Base-by-base conservation (phyloP, 2,888 invertebrate genomes). In the Mellilla xanthometata region DNA sequence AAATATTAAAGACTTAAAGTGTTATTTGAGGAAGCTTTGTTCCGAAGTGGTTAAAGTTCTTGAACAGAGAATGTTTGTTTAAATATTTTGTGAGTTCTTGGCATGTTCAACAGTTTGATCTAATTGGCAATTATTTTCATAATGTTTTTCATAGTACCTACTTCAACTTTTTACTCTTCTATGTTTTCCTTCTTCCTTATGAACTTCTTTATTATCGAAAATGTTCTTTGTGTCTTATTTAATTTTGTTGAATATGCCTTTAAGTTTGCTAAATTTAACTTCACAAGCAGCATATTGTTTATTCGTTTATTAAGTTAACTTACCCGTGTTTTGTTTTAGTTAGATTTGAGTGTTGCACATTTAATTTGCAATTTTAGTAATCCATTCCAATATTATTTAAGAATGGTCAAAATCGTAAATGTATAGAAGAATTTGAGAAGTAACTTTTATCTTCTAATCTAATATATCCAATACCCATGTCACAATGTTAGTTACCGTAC, bases 331-430 rank as follows among this genome's bases (percentile, higher is more conserved):
- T 45, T 40, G 36, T 54, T 50, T 24, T 49, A 49, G 45, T 38
- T 42, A 34, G 49, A 40, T 56, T 58, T 58, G 48, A 50, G 51
- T 60, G 40, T 61, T 49, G 56, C 56, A 54, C 56, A 52, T 51
- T 54, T 55, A 35, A 40, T 58, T 60, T 57, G 59, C 58, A 50
- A 52, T 52, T 7, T 52, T 57, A 50, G 49, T 57, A 29, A 57
- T 29, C 45, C 53, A 49, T 56, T 45, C 29, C 13, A 24, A 30
- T 24, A 24, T 32, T 22, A n/a, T 39, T 47, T 2, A 53, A 54
- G 55, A 60, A 55, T 62, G 52, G 58, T 52, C 30, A 66, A 49
- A 45, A 19, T 19, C 6, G 15, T 19, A 19, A n/a, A n/a, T n/a
- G n/a, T n/a, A n/a, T n/a, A n/a, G n/a, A n/a, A n/a, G n/a, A n/a